Base-by-base conservation (phyloP, 2,888 invertebrate species). In the Steinernema carpocapsae region DNA sequence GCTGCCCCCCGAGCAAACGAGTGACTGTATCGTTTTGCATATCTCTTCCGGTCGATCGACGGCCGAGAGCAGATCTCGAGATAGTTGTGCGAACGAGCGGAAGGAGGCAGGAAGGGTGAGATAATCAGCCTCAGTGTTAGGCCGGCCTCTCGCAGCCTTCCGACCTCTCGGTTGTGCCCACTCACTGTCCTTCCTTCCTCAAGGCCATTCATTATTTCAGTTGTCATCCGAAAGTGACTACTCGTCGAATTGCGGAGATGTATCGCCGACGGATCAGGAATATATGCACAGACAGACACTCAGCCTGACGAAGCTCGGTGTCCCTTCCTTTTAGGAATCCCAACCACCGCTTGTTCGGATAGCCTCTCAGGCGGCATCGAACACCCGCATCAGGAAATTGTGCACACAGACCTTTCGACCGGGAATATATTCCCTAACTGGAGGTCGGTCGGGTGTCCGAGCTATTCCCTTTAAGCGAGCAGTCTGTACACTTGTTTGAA, bases 121-220 rank as follows among this genome's bases (percentile, higher is more conserved):
- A 32, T 32, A 32, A 64, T 64, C 64, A 32, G 64, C 64, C 17
- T 29, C 26, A 12, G 64, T 26, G 64, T 64, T 64, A n/a, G n/a
- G n/a, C n/a, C 64, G 64, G 29, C n/a, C 12, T 64, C 64, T 64
- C 64, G 32, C 26, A 22, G 32, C 26, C 64, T 64, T 14, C 56
- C 56, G 26, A 56, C 56, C 56, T 56, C 64, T n/a, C 64, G 37
- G 32, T 32, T 32, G 14, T 64, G 64, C 64, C 64, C 37, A 29
- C 64, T 64, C 32, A 29, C 64, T 64, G 64, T 22, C 32, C 29
- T 64, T 22, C 32, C 29, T 64, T 64, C 64, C 64, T 64, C 64
- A 64, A 64, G 64, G 64, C 64, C 64, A 64, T 64, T 64, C 64
- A 64, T 64, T 64, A 64, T 64, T 64, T 64, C 29, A 64, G 64